Evolutionary conservation across 2,113 vertebrate genomes (phyloP), one percentile per base, ranked within the genome.

Genomic region (Macroglossus sobrinus): DNA sequence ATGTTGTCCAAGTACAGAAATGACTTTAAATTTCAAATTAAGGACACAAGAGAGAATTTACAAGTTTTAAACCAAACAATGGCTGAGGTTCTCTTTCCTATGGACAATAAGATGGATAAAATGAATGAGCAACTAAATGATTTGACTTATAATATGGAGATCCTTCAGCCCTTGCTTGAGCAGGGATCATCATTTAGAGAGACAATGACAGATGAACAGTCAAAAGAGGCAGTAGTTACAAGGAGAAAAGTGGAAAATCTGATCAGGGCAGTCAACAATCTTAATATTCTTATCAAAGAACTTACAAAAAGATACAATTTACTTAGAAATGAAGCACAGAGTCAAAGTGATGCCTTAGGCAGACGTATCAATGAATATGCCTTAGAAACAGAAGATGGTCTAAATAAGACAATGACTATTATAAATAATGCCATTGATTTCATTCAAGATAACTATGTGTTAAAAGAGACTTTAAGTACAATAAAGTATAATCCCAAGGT

Each of bases 61-160:
- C 75, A 94, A 64, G 38, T 78, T 43, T 92, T 99, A 89, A 99
- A 99, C 89, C 98, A 97, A 97, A 99, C 98, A 1, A 21, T 99
- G 47, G 97, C 98, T 68, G 97, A 98, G 18, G 13, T 97, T 2
- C 21, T 99, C 53, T 96, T 98, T 96, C 98, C 98, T 19, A 57
- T 99, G 97, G 98, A 98, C 74, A 92, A 14, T n/a, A 98, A 98
- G 69, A 96, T 99, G 69, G 98, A 98, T 50, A 98, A 98, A 97
- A 99, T 99, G 98, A 99, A 97, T 43, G 99, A 99, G 71, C 98
- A 98, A 82, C 98, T 99, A 76, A 98, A 98, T 85, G 98, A 99
- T 95, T 88, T 99, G 84, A 98, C 98, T 47, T 99, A 98, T 61
- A 99, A 99, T 84, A 98, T 99, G 98, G 99, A 99, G 97, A 98